A percentile compares a stretch with the other conserved stretches of the same genome.
Conservation (phyloP, 2,797 vertebrate genomes). For the Cyprinella venusta region DNA sequence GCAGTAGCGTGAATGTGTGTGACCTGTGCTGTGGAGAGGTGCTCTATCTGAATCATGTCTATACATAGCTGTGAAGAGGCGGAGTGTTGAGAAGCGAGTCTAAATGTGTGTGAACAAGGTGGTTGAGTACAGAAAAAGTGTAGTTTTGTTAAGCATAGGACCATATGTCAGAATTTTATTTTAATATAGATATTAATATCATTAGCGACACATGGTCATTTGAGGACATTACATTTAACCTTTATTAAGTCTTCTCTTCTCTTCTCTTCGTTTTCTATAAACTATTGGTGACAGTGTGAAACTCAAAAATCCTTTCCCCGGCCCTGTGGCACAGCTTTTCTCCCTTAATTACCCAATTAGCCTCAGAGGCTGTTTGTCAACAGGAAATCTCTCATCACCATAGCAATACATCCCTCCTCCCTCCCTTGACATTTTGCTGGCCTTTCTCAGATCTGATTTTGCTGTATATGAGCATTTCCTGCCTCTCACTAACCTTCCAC, state of each 20-base stretch:
- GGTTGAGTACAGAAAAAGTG: slow-evolving; percentile 15
- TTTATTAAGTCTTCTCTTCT: slow-evolving; percentile 35
- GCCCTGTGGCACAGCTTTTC: slow-evolving; percentile 20
- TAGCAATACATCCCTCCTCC: slow-evolving; percentile 56
- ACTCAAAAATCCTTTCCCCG: slow-evolving; percentile 18
- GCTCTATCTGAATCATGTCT: slow-evolving; percentile 61
- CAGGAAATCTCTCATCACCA: slow-evolving; percentile 71
- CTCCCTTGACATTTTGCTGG: slow-evolving; percentile 74
- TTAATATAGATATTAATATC: neutral
- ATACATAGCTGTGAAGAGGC: slow-evolving; percentile 64
- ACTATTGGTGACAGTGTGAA: neutral
- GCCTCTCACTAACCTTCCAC: slow-evolving; percentile 40
- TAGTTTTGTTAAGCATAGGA: slow-evolving; percentile 1
- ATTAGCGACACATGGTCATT: neutral
- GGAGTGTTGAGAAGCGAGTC: slow-evolving; percentile 40
- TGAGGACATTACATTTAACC: neutral
- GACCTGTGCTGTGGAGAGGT: slow-evolving; percentile 54
- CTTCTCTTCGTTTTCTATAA: neutral
- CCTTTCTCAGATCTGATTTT: slow-evolving; percentile 64
- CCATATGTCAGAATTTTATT: neutral
- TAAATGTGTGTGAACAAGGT: slow-evolving; percentile 18
- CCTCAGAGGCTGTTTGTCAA: slow-evolving; percentile 75
- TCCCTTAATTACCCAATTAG: slow-evolving; percentile 71
- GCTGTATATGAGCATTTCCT: slow-evolving; percentile 31
- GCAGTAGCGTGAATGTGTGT: slow-evolving; percentile 33